Evolutionary conservation across 2,113 vertebrate genomes (phyloP), one percentile per base, ranked within the genome.

Genomic region (Melanerpes formicivorus): DNA sequence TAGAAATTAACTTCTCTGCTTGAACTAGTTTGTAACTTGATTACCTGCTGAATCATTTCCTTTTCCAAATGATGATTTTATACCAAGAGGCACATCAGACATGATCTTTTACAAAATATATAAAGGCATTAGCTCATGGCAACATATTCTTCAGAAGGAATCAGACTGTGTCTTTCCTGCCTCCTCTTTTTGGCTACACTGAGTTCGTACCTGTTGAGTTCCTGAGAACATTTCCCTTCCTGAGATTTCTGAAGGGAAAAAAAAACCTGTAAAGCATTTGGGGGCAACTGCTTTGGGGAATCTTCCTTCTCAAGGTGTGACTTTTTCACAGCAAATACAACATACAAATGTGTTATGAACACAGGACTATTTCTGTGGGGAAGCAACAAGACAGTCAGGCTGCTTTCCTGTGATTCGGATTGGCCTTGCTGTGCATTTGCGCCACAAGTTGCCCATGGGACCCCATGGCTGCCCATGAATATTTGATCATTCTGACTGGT

Each of bases 1-100:
- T 77, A 90, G 72, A 91, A 94, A 90, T 91, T 85, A 95, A 85
- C 72, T 91, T 93, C 76, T 85, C 64, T 80, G 69, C 73, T 93
- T 85, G 69, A 95, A 94, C 83, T 88, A 86, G 75, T 88, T 93
- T 83, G 62, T 85, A 82, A 86, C 37, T 93, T 80, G 86, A 94
- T 86, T 94, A 90, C 21, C n/a, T 83, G 77, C 65, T 91, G 62
- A 85, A 95, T 91, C n/a, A 83, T 78, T 88, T 94, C 73, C 77
- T 48, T 77, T 91, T 86, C 34, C 69, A 91, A 80, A 80, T 74
- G 16, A 77, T 48, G 69, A 77, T 78, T 95, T 95, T 65, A 85
- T 18, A 78, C 22, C 11, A 78, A 69, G 27, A 91, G 30, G 16
- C 11, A 4, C 34, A 74, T 42, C 16, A 56, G 60, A 37, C 71